Conservation (phyloP, 2,113 vertebrate genomes). For the Ovibos moschatus region DNA sequence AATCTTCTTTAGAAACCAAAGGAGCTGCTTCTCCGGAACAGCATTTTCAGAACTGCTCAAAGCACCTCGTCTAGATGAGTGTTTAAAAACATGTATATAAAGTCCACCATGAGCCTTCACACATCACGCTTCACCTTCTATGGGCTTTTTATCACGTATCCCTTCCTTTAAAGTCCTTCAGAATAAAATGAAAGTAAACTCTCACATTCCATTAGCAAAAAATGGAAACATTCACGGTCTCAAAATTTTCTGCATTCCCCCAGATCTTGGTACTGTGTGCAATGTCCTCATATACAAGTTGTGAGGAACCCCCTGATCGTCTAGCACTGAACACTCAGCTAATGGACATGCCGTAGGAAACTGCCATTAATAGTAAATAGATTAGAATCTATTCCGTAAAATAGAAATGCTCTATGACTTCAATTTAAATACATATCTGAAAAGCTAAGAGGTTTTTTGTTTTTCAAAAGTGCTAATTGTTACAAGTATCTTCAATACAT, state of each 20-base stretch:
- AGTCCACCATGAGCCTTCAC: slow-evolving; percentile 75
- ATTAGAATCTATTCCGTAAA: slow-evolving; percentile 84
- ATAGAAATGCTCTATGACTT: slow-evolving; percentile 81
- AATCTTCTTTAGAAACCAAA: slow-evolving; percentile 65
- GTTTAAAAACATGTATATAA: slow-evolving; percentile 78
- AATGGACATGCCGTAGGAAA: slow-evolving; percentile 79
- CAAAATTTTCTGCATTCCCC: slow-evolving; percentile 72
- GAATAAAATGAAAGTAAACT: slow-evolving; percentile 80
- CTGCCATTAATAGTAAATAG: slow-evolving; percentile 79
- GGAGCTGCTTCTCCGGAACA: slow-evolving; percentile 63
- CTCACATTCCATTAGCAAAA: slow-evolving; percentile 80
- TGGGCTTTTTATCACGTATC: slow-evolving; percentile 56
- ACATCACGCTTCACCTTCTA: slow-evolving; percentile 68
- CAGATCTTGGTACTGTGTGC: slow-evolving; percentile 78
- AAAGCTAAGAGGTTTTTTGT: slow-evolving; percentile 80
- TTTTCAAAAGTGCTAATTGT: slow-evolving; percentile 86
- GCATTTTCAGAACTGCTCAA: slow-evolving; percentile 77
- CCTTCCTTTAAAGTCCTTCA: slow-evolving; percentile 76
- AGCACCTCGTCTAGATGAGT: slow-evolving; percentile 82
- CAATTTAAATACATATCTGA: slow-evolving; percentile 82
- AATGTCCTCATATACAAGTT: slow-evolving; percentile 68
- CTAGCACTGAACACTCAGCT: slow-evolving; percentile 69
- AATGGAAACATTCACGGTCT: slow-evolving; percentile 77
- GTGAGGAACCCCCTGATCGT: slow-evolving; percentile 76
- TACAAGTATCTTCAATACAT: slow-evolving; percentile 75